Percentiles rank a stretch among this genome's conserved stretches.
Evolutionary conservation across 2,797 vertebrate genomes (phyloP).

Genomic region (Gymnopithys bicolor): DNA sequence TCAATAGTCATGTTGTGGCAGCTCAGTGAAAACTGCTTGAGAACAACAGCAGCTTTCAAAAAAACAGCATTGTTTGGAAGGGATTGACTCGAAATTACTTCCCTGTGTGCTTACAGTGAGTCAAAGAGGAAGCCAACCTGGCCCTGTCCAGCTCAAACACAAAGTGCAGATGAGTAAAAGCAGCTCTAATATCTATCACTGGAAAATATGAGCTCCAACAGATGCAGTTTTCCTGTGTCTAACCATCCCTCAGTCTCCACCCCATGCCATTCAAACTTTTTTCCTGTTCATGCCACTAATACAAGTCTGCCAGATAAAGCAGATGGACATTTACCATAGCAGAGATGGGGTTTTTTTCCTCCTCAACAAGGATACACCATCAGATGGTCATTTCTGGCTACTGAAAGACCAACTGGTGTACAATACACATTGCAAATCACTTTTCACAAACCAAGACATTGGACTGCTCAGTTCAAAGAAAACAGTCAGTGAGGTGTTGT

Average conservation of each 20-base stretch:
- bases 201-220: not conserved
- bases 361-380: not conserved
- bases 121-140: not conserved
- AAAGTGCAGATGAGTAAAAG: not conserved
- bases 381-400: not conserved
- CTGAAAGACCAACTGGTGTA: not conserved
- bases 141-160: not conserved
- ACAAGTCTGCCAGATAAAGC: not conserved
- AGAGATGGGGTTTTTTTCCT: not conserved
- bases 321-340: not conserved
- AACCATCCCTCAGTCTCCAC: not conserved
- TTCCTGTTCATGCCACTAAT: not conserved
- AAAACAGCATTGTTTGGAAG: not conserved
- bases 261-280: not conserved
- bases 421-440: not conserved
- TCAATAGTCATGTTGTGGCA: not conserved
- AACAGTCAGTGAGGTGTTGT: not conserved
- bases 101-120: fast-evolving
- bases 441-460: not conserved
- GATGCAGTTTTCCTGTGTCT: not conserved
- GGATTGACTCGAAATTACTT: not conserved
- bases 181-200: not conserved
- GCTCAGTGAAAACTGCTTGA: not conserved
- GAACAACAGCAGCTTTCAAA: not conserved
- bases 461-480: not conserved